Percentiles rank a stretch among this genome's conserved stretches.
Evolutionary conservation across 2,888 invertebrate species (phyloP).

Genomic region (Scaptomyza parva): DNA sequence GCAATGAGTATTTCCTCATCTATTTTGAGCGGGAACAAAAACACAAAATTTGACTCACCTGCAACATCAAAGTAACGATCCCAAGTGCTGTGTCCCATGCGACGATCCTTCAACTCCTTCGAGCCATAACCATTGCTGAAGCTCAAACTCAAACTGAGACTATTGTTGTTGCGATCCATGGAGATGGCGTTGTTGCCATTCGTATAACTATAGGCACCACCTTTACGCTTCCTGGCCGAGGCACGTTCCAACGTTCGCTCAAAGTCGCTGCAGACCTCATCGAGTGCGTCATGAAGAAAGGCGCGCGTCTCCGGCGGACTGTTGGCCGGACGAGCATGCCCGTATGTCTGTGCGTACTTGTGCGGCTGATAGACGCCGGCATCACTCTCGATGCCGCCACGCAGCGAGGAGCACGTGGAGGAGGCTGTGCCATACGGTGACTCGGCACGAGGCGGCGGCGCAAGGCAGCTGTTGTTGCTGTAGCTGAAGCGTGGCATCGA

Average conservation of each 20-base stretch:
- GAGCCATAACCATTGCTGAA: slow-evolving; percentile 51
- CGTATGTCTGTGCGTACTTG: slow-evolving; percentile 32
- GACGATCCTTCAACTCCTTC: slow-evolving; percentile 49
- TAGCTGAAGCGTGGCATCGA: slow-evolving; percentile 82
- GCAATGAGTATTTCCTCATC: slow-evolving; percentile 46
- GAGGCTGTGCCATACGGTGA: slow-evolving; percentile 82
- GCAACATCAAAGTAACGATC: slow-evolving; percentile 75
- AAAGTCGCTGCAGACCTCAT: slow-evolving; percentile 89
- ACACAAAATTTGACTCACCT: slow-evolving; percentile 79
- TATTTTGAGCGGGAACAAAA: slow-evolving; percentile 40
- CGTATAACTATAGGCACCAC: slow-evolving; percentile 37
- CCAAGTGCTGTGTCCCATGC: slow-evolving; percentile 65
- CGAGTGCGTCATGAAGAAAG: slow-evolving; percentile 85
- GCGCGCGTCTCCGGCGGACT: slow-evolving; percentile 84
- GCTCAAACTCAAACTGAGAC: slow-evolving; percentile 56
- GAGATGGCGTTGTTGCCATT: slow-evolving; percentile 33
- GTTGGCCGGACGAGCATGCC: slow-evolving; percentile 53
- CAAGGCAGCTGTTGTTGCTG: slow-evolving; percentile 31
- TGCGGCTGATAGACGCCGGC: slow-evolving; percentile 58
- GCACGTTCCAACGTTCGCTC: slow-evolving; percentile 89
- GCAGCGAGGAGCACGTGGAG: slow-evolving; percentile 79
- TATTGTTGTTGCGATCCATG: slow-evolving; percentile 82
- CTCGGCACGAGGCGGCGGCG: slow-evolving; percentile 71
- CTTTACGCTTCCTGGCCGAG: slow-evolving; percentile 82
- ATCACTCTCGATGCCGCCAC: slow-evolving; percentile 77